These are phyloP conservation scores for Laticauda colubrina DNA, from an alignment of 2,113 vertebrate genomes.

Conservation along the genomic window DNA sequence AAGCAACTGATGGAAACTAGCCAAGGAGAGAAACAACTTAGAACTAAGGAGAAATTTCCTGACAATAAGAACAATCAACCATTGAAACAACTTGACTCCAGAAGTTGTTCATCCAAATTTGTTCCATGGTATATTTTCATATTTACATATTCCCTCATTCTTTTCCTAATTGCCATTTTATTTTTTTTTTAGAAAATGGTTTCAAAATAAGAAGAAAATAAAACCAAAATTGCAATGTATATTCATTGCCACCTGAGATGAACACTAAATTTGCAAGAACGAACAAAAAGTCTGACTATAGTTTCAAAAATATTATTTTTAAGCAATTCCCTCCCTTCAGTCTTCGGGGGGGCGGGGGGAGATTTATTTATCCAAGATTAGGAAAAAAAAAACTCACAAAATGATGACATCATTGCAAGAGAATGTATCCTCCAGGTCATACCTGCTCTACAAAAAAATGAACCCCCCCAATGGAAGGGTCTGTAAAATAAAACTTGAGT, in stretches of 20 bases:
- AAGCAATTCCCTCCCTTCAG: conserved; percentile 15
- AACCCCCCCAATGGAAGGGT: conserved; percentile 64
- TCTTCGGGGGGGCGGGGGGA: neutral
- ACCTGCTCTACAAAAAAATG: conserved; percentile 43
- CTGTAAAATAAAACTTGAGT: conserved; percentile 58
- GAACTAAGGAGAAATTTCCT: neutral
- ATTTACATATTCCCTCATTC: too few species aligned
- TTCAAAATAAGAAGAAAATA: too few species aligned
- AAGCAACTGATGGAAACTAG: neutral
- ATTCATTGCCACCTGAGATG: neutral
- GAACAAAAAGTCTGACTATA: neutral
- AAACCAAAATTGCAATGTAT: neutral
- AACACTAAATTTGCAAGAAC: neutral
- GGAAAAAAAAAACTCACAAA: conserved; percentile 7
- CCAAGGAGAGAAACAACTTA: neutral
- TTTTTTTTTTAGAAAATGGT: too few species aligned
- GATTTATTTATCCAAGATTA: conserved; percentile 30
- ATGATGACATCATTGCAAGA: conserved; percentile 27
- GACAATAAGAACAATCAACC: neutral
- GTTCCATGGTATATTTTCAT: too few species aligned
- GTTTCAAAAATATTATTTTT: neutral
- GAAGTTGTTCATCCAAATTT: neutral
- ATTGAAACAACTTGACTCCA: neutral
- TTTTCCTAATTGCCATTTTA: too few species aligned
- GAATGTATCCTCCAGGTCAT: conserved; percentile 53